A percentile compares a stretch with the other conserved stretches of the same genome.
Evolutionary conservation across 1,140 invertebrate species (phyloP).

Genomic region (Meloidogyne floridensis): DNA sequence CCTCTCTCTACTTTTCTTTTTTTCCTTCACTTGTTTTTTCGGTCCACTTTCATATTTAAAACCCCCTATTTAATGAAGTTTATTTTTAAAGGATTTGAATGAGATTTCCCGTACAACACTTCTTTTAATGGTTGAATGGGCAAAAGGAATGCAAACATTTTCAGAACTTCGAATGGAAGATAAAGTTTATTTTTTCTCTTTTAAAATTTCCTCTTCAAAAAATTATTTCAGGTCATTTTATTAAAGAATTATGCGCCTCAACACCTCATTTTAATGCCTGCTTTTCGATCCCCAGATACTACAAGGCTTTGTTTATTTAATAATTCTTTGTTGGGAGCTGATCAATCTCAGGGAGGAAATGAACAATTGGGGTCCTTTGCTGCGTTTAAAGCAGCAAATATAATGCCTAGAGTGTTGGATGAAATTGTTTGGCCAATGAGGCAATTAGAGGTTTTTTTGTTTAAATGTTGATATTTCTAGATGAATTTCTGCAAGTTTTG

Average conservation of each 20-base stretch:
- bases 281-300: slow-evolving; percentile 64
- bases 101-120: slow-evolving; percentile 63
- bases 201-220: slow-evolving; percentile 25
- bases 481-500: no score
- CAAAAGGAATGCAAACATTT: slow-evolving; percentile 54
- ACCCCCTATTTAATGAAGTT: not conserved
- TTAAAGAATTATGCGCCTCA: slow-evolving; percentile 65
- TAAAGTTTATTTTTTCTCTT: slow-evolving; percentile 45
- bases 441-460: slow-evolving; percentile 34
- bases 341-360: slow-evolving; percentile 45
- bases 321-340: slow-evolving; percentile 58
- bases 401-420: slow-evolving; percentile 60
- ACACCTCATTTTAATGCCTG: slow-evolving; percentile 65
- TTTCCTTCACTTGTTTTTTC: no score
- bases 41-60: not conserved
- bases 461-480: not conserved
- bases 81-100: slow-evolving; percentile 52
- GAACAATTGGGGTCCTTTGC: slow-evolving; percentile 33
- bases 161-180: slow-evolving; percentile 56
- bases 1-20: no score
- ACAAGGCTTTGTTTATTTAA: slow-evolving; percentile 65
- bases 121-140: slow-evolving; percentile 64
- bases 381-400: slow-evolving; percentile 46
- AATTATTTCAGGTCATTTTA: slow-evolving; percentile 40
- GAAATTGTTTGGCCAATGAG: slow-evolving; percentile 66